These are phyloP conservation scores for Urocolius indicus DNA, from an alignment of 2,113 vertebrate species.

Conservation along the genomic window DNA sequence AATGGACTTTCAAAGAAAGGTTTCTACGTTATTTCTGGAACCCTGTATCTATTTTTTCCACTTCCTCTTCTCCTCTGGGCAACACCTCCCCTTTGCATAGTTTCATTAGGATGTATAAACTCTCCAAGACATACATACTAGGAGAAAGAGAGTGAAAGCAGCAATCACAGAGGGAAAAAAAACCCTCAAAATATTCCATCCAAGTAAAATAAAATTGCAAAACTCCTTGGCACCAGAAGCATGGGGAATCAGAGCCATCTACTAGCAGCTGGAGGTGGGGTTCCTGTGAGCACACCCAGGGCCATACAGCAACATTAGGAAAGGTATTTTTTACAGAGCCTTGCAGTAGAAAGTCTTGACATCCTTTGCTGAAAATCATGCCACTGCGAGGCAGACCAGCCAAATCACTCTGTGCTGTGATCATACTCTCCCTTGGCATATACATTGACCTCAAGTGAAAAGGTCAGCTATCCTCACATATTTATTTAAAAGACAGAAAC, in stretches of 20 bases:
- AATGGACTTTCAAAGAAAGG: neutral
- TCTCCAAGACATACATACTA: conserved; percentile 54
- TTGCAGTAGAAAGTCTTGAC: neutral
- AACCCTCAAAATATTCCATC: neutral
- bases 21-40: conserved; percentile 62
- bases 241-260: neutral
- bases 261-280: neutral
- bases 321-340: neutral
- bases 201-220: neutral
- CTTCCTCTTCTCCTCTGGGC: conserved; percentile 45
- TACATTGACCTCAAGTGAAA: neutral
- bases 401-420: neutral
- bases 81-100: conserved; percentile 15
- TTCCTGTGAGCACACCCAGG: neutral
- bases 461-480: neutral
- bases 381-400: neutral
- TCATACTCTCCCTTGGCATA: neutral
- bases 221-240: conserved; percentile 3
- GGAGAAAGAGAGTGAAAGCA: neutral
- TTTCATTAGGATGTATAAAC: conserved; percentile 30
- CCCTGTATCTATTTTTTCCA: neutral
- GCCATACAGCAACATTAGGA: neutral
- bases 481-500: neutral
- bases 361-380: neutral
- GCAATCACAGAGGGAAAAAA: neutral